Base-by-base conservation (phyloP, 2,888 invertebrate genomes). In the Ptychoptera contaminata region DNA sequence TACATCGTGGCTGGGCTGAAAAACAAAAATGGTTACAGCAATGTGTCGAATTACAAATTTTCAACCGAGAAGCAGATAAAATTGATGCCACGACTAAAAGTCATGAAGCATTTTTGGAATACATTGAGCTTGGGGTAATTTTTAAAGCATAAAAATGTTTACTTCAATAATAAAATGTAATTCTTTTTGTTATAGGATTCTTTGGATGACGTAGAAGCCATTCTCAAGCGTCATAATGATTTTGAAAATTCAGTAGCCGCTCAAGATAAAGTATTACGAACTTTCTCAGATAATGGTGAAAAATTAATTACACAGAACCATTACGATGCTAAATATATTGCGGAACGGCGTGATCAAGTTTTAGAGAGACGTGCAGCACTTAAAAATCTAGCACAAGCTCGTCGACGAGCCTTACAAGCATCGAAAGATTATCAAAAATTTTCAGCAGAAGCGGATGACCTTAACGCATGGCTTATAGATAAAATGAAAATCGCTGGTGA, bases 31-130 rank as follows among this genome's bases (percentile, higher is more conserved):
- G 84, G 72, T 66, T 96, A 46, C 77, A 83, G 53, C 91, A 96
- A 61, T 81, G 88, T 50, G 75, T 90, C 31, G 87, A 93, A 53
- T 68, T 96, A 47, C 92, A 90, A 65, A 75, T 83, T 51, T 93
- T 94, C 67, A 92, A 92, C 65, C 79, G 91, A 35, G 97, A 97
- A 63, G 94, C 94, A 0, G 96, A 97, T 61, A 88, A 94, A 61
- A 88, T 97, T 50, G 96, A 97, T 66, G 92, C 96, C 0, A 82
- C 87, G 10, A 91, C 90, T 41, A 87, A 88, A 44, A 87, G 91
- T 12, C 94, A 97, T 60, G 85, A 92, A 61, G 90, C 92, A 0
- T 93, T 90, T 67, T 70, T 97, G 15, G 93, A 93, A 54, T 86
- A 85, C 63, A 76, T 76, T 9, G 82, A 91, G 52, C 72, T 87